Percentiles rank a stretch among this genome's conserved stretches.
phyloP scores from a whole-genome alignment of 2,888 invertebrate species.

The Synergus japonicus region DNA sequence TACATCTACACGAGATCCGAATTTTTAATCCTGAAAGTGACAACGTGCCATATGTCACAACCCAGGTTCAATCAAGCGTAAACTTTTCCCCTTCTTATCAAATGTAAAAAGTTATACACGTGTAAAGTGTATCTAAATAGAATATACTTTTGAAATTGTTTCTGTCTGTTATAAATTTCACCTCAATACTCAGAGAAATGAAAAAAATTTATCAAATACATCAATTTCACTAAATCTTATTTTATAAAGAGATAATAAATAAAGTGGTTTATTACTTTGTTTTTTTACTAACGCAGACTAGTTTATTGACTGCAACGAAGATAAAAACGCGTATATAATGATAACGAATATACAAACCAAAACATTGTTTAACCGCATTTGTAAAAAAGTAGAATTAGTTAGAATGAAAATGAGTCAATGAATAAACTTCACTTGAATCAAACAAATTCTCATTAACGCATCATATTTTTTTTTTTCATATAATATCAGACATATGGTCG shows the following conservation, averaged over 20 bases:
- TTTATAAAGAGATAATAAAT: no score
- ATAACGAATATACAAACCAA: not conserved
- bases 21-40: conserved; percentile 19
- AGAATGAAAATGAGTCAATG: not conserved
- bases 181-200: not conserved
- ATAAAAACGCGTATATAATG: not conserved
- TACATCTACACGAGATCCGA: conserved; percentile 12
- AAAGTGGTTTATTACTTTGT: not conserved
- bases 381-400: not conserved
- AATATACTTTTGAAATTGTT: not conserved
- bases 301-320: not conserved
- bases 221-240: not conserved
- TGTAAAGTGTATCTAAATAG: not conserved
- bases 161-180: not conserved
- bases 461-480: not conserved
- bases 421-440: not conserved
- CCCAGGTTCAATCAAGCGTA: not conserved
- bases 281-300: not conserved
- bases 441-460: not conserved
- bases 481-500: not conserved
- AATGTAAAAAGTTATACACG: not conserved
- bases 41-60: not conserved
- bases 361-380: not conserved
- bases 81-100: not conserved
- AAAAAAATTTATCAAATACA: not conserved